Conservation (phyloP, 64 coral and sea anemone species). For the Actinia equina region DNA sequence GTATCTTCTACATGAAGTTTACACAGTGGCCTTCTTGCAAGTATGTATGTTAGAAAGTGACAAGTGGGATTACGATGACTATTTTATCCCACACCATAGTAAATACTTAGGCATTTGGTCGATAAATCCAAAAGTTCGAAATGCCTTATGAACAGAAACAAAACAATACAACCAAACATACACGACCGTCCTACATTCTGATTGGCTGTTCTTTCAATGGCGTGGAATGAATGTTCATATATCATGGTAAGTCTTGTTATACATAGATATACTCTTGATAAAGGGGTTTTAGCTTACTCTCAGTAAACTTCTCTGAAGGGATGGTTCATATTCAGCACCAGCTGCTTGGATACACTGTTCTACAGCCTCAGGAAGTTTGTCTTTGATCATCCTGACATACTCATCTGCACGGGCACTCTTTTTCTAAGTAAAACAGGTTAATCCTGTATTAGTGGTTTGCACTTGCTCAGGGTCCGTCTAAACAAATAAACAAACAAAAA, state of each 20-base stretch:
- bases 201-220: neutral
- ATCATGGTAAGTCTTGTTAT: too few species aligned
- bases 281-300: constrained; percentile 39
- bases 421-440: constrained; percentile 49
- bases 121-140: too few species aligned
- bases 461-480: too few species aligned
- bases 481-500: neutral
- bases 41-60: too few species aligned
- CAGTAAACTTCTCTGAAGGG: constrained; percentile 60
- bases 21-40: too few species aligned
- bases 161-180: too few species aligned
- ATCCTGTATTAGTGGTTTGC: neutral
- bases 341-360: constrained; percentile 92
- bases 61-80: too few species aligned
- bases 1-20: too few species aligned
- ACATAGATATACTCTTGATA: neutral
- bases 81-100: too few species aligned
- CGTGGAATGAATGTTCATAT: neutral
- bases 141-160: too few species aligned
- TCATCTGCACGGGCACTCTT: constrained; percentile 96
- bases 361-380: constrained; percentile 71
- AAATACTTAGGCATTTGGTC: too few species aligned
- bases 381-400: constrained; percentile 89
- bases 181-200: too few species aligned
- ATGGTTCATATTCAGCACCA: constrained; percentile 71